Percentiles rank a stretch among this genome's conserved stretches.
Evolutionary conservation across 2,797 vertebrate species (phyloP).

Genomic region (Selene dorsalis): DNA sequence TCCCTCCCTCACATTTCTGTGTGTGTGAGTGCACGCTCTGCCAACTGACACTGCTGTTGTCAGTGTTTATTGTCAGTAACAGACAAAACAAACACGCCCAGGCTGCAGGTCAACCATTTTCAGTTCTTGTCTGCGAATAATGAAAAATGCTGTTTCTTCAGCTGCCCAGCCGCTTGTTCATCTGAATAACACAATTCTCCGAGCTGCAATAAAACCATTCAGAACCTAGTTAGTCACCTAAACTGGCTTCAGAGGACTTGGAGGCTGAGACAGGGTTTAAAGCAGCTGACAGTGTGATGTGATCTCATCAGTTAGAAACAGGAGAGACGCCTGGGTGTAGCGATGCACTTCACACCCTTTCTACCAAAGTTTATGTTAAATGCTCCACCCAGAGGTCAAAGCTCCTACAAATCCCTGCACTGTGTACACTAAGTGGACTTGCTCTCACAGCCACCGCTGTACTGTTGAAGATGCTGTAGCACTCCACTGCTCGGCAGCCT

Average conservation of each 20-base stretch:
- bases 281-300: neutral
- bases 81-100: conserved; percentile 31
- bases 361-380: neutral
- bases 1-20: neutral
- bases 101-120: conserved; percentile 13
- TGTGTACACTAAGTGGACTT: conserved; percentile 3
- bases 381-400: neutral
- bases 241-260: neutral
- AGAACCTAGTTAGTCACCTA: neutral
- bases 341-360: conserved; percentile 11
- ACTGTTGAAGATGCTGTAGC: conserved; percentile 17
- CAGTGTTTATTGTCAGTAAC: conserved; percentile 28
- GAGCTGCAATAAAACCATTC: neutral
- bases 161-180: neutral
- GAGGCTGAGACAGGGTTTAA: neutral
- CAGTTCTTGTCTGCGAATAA: neutral
- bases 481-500: conserved; percentile 31
- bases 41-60: conserved; percentile 19
- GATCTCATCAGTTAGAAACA: neutral
- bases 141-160: conserved; percentile 4
- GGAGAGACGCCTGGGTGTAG: neutral
- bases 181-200: conserved; percentile 2
- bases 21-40: conserved; percentile 4
- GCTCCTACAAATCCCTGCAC: neutral
- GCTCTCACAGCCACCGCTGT: neutral